A percentile compares a stretch with the other conserved stretches of the same genome.
Evolutionary conservation across 2,113 vertebrate species (phyloP).

Genomic region (Sclerurus mexicanus): DNA sequence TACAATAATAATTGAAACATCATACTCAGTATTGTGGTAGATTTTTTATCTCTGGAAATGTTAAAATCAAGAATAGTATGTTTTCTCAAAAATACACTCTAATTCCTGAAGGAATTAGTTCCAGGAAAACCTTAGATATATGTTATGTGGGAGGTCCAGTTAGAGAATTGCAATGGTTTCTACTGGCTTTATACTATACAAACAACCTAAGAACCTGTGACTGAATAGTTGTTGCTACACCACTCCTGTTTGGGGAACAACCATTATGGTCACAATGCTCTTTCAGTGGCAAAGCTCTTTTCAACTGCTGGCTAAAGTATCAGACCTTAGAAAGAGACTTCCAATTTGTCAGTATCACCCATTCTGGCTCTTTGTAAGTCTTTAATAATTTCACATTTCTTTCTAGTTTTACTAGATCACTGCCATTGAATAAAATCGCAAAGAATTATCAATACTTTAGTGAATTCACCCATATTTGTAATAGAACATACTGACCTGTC

Average conservation of each 20-base stretch:
- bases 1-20: neutral
- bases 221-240: conserved; percentile 47
- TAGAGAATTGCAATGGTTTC: conserved; percentile 30
- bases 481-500: neutral
- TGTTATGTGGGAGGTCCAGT: conserved; percentile 52
- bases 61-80: neutral
- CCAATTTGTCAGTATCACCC: neutral
- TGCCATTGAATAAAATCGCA: neutral
- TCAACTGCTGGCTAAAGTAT: conserved; percentile 29
- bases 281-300: conserved; percentile 53
- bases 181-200: conserved; percentile 48
- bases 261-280: conserved; percentile 43
- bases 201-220: conserved; percentile 54
- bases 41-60: neutral
- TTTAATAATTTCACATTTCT: neutral
- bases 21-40: neutral
- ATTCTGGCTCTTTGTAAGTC: neutral
- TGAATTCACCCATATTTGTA: neutral
- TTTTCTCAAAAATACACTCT: neutral
- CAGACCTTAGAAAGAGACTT: neutral
- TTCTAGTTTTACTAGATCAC: neutral
- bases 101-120: conserved; percentile 7
- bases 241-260: conserved; percentile 14
- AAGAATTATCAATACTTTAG: neutral
- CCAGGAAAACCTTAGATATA: neutral